Percentiles rank a stretch among this genome's conserved stretches.
Conservation (phyloP, 2,797 vertebrate genomes). For the Sarcoramphus papa region DNA sequence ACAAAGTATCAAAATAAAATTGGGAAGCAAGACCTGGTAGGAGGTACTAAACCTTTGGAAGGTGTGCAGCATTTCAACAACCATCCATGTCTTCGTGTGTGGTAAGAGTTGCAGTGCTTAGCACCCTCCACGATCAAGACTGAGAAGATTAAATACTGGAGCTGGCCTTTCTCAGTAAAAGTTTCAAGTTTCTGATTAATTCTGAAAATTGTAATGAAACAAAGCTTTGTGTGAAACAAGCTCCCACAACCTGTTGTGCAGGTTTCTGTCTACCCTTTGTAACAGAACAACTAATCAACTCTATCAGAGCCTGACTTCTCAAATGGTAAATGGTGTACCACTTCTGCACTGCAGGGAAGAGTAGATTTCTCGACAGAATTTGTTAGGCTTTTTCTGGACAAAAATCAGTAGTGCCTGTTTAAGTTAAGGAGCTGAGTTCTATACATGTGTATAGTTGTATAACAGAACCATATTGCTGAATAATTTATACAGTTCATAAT, state of each 20-base stretch:
- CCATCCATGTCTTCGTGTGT: neutral
- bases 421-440: neutral
- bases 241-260: slow-evolving; percentile 14
- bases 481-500: neutral
- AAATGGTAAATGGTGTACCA: neutral
- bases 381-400: neutral
- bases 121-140: accelerated
- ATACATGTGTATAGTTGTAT: too few relatives aligned
- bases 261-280: slow-evolving; percentile 41
- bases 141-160: neutral
- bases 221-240: slow-evolving; percentile 11
- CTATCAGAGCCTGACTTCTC: neutral
- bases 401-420: neutral
- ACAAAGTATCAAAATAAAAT: neutral
- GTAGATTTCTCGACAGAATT: neutral
- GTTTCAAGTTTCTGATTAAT: slow-evolving; percentile 49
- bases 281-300: neutral
- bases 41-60: neutral
- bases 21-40: neutral
- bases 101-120: neutral
- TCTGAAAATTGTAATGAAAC: slow-evolving; percentile 24
- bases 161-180: neutral
- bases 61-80: neutral
- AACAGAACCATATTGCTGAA: neutral
- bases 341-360: neutral